A percentile compares a stretch with the other conserved stretches of the same genome.
These are phyloP conservation scores for Argyrosomus japonicus DNA, from an alignment of 2,113 vertebrate genomes.

Conservation along the genomic window DNA sequence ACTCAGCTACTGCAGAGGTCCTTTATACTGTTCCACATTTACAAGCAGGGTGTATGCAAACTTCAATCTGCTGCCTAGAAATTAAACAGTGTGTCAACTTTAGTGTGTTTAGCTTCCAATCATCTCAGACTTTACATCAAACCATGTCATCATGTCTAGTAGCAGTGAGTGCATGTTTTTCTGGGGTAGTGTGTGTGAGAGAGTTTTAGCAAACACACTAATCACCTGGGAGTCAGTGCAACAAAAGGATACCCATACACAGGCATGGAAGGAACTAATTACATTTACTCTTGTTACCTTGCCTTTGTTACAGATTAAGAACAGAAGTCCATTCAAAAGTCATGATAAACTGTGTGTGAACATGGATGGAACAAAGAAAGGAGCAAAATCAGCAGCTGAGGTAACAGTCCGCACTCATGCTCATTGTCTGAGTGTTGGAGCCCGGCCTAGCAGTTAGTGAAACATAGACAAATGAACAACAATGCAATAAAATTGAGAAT, in stretches of 20 bases:
- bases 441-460: not conserved
- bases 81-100: conserved; percentile 2
- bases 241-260: not conserved
- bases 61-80: not conserved
- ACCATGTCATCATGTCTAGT: not conserved
- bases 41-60: not conserved
- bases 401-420: not conserved
- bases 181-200: too few species aligned
- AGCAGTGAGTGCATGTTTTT: not conserved
- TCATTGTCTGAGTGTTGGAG: not conserved
- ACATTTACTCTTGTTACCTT: not conserved
- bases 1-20: conserved; percentile 42
- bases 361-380: not conserved
- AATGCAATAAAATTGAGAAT: not conserved
- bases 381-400: not conserved
- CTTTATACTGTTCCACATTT: conserved; percentile 45
- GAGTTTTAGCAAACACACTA: not conserved
- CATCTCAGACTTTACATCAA: not conserved
- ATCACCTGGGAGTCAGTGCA: not conserved
- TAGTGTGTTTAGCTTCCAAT: conserved; percentile 9
- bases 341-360: not conserved
- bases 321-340: not conserved
- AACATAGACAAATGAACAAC: not conserved
- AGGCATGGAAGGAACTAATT: not conserved
- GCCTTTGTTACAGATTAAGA: not conserved